Conservation (phyloP, 2,113 vertebrate genomes). For the Pheucticus melanocephalus region DNA sequence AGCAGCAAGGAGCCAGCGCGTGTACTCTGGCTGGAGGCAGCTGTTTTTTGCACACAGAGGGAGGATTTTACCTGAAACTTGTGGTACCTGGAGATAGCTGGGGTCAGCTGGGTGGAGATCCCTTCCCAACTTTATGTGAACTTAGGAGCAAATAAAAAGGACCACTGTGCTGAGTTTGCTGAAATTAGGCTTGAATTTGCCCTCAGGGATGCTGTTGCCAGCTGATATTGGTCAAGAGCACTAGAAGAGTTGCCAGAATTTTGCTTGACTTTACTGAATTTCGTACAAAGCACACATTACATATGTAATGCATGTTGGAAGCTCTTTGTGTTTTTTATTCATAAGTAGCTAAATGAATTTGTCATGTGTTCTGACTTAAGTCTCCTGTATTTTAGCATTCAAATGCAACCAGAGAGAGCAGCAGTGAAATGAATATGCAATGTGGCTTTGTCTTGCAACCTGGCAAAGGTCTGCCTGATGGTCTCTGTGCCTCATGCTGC, state of each 20-base stretch:
- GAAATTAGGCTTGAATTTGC: neutral
- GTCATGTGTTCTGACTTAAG: neutral
- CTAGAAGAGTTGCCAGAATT: neutral
- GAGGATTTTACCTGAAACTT: neutral
- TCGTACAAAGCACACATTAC: neutral
- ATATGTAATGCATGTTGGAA: fast-evolving
- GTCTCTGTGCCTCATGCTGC: neutral
- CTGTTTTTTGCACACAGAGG: neutral
- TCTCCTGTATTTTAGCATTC: neutral
- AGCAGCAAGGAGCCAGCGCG: neutral
- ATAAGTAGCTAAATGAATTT: neutral
- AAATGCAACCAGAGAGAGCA: neutral
- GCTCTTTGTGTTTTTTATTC: neutral
- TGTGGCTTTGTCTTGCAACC: neutral
- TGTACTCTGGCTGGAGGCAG: neutral
- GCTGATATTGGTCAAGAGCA: neutral
- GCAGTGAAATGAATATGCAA: neutral
- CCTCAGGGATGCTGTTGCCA: neutral
- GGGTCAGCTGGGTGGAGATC: neutral
- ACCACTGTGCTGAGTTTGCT: neutral
- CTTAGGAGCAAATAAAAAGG: neutral
- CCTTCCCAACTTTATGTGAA: neutral
- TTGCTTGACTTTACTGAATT: neutral
- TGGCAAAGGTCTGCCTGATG: neutral
- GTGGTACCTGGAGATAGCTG: neutral